A percentile compares a stretch with the other conserved stretches of the same genome.
Conservation (phyloP, 2,888 invertebrate species). For the Drosophila meridionalis region DNA sequence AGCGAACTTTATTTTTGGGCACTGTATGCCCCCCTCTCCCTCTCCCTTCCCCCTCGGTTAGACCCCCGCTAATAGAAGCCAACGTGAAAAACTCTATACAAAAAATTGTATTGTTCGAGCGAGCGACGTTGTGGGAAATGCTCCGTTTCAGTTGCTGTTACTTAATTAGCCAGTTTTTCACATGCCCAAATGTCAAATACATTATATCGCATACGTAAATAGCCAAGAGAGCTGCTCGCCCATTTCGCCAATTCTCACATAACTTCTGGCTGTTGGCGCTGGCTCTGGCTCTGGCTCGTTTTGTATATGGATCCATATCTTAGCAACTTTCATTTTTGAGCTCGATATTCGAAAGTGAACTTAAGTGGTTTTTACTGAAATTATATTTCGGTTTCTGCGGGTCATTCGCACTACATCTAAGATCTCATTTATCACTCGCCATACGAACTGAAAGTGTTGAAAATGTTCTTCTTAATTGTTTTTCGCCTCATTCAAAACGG, state of each 20-base stretch:
- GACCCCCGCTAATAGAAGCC: background rate
- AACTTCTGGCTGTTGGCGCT: conserved; percentile 17
- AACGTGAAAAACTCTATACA: conserved; percentile 13
- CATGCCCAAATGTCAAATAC: conserved; percentile 47
- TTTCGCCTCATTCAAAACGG: background rate
- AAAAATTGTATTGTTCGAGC: conserved; percentile 34
- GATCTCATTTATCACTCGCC: conserved; percentile 7
- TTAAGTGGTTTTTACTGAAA: conserved; percentile 45
- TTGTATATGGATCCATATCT: conserved; percentile 33
- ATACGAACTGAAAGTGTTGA: conserved; percentile 21
- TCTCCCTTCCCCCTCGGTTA: background rate
- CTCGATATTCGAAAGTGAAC: conserved; percentile 64
- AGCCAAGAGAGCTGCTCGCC: conserved; percentile 11
- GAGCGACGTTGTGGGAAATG: conserved; percentile 28
- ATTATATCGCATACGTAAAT: conserved; percentile 11
- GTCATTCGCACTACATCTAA: background rate
- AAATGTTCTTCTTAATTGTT: conserved; percentile 25
- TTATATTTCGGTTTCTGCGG: conserved; percentile 33
- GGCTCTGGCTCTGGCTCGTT: conserved; percentile 1
- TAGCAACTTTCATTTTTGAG: conserved; percentile 63
- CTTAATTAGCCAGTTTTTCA: conserved; percentile 51
- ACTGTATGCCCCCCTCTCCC: background rate
- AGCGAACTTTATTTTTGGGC: conserved; percentile 48
- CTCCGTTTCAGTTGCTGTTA: conserved; percentile 15
- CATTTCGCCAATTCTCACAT: conserved; percentile 41